Evolutionary conservation across 2,113 vertebrate species (phyloP).

Genomic region (Falco punctatus): DNA sequence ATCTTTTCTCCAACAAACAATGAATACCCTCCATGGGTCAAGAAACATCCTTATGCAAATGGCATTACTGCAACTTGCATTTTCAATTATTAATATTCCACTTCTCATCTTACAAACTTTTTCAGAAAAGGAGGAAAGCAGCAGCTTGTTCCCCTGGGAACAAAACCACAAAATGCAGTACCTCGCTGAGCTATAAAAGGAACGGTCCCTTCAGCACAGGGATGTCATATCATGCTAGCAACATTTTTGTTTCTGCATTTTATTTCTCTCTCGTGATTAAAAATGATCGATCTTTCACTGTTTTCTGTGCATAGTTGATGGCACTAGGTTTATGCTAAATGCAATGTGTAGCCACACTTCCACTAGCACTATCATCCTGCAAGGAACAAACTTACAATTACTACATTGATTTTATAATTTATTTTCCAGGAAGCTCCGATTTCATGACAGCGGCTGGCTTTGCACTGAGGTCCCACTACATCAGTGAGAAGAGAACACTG

Average conservation of each 20-base stretch:
- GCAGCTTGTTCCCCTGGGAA: slow-evolving; percentile 6
- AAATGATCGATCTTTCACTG: not conserved
- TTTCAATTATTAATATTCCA: slow-evolving; percentile 44
- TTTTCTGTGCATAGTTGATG: not conserved
- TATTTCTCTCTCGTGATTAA: slow-evolving; percentile 44
- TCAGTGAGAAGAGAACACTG: not conserved
- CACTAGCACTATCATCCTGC: not conserved
- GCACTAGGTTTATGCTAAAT: not conserved
- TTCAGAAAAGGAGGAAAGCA: slow-evolving; percentile 34
- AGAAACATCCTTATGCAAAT: slow-evolving; percentile 48
- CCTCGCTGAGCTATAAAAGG: slow-evolving; percentile 4
- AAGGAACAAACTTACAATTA: slow-evolving; percentile 38
- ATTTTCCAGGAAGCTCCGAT: slow-evolving; percentile 31
- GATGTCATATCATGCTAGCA: slow-evolving; percentile 5
- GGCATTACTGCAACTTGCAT: not conserved
- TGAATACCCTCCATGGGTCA: slow-evolving; percentile 13
- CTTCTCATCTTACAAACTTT: not conserved
- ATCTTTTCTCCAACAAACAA: slow-evolving; percentile 7
- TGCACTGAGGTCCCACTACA: not conserved
- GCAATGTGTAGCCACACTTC: slow-evolving; percentile 1
- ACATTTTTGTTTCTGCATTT: slow-evolving; percentile 16
- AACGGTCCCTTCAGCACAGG: not conserved
- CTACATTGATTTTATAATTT: slow-evolving; percentile 47
- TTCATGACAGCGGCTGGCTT: not conserved
- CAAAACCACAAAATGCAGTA: not conserved